These are phyloP conservation scores for Machaerirhynchus nigripectus DNA, from an alignment of 2,113 vertebrate genomes.

Conservation along the genomic window DNA sequence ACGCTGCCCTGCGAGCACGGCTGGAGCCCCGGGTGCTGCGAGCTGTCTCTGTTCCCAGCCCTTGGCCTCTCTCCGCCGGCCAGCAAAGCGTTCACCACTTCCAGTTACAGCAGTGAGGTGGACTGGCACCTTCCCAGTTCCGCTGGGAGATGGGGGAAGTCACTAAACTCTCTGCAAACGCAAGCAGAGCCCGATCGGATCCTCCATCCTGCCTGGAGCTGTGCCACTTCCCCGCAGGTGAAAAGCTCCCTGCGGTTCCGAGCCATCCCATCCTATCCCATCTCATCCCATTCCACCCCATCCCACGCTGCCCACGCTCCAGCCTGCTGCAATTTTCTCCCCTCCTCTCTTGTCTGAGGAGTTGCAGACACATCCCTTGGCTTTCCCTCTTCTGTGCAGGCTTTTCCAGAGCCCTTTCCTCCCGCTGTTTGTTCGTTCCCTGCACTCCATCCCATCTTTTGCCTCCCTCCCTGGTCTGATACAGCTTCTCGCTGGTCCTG, in stretches of 20 bases:
- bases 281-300: neutral
- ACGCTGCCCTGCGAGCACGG: neutral
- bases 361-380: neutral
- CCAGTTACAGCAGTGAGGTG: neutral
- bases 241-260: neutral
- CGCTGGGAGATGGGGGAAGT: neutral
- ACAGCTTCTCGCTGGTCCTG: slow-evolving; percentile 61
- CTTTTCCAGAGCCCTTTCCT: neutral
- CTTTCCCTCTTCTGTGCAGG: neutral
- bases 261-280: neutral
- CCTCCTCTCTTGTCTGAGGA: neutral
- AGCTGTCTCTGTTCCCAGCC: neutral
- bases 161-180: neutral
- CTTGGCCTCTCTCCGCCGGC: neutral
- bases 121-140: neutral
- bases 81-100: neutral
- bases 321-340: slow-evolving; percentile 20
- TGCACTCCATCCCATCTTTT: slow-evolving; percentile 71
- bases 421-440: neutral
- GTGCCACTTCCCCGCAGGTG: neutral
- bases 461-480: slow-evolving; percentile 63
- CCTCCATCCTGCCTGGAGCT: neutral
- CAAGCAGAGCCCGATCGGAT: neutral
- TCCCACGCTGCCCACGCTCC: neutral
- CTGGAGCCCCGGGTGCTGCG: neutral